Evolutionary conservation across 2,113 vertebrate species (phyloP).

Genomic region (Kryptolebias marmoratus): DNA sequence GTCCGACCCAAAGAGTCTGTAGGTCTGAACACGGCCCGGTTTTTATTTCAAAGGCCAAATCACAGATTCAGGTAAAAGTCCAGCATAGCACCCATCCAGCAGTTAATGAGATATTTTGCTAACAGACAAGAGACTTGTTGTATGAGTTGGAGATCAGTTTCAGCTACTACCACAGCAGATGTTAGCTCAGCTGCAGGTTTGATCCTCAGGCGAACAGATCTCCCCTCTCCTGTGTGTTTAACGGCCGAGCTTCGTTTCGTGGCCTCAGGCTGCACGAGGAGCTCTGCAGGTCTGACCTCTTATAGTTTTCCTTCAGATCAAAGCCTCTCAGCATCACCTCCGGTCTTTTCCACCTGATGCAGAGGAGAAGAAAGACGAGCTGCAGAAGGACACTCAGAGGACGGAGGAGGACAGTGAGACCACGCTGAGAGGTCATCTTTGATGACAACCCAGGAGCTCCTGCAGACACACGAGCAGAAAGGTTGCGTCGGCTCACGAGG

Average conservation of each 20-base stretch:
- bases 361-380: slow-evolving; percentile 69
- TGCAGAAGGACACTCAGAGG: slow-evolving; percentile 63
- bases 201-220: background rate
- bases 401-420: slow-evolving; percentile 52
- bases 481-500: slow-evolving; percentile 53
- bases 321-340: slow-evolving; percentile 71
- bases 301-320: slow-evolving; percentile 69
- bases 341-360: slow-evolving; percentile 59
- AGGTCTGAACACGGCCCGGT: too few species aligned
- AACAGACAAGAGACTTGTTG: too few species aligned
- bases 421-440: slow-evolving; percentile 68
- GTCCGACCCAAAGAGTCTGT: too few species aligned
- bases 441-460: slow-evolving; percentile 64
- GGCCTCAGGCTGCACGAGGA: slow-evolving; percentile 59
- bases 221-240: slow-evolving; percentile 46
- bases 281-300: slow-evolving; percentile 68
- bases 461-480: slow-evolving; percentile 54
- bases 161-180: too few species aligned
- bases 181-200: too few species aligned
- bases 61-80: too few species aligned
- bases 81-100: too few species aligned
- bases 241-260: slow-evolving; percentile 60
- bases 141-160: too few species aligned
- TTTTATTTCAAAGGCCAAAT: too few species aligned
- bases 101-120: too few species aligned